A percentile compares a stretch with the other conserved stretches of the same genome.
These are phyloP conservation scores for Spatula versicolor DNA, from an alignment of 2,797 vertebrate genomes.

Conservation along the genomic window DNA sequence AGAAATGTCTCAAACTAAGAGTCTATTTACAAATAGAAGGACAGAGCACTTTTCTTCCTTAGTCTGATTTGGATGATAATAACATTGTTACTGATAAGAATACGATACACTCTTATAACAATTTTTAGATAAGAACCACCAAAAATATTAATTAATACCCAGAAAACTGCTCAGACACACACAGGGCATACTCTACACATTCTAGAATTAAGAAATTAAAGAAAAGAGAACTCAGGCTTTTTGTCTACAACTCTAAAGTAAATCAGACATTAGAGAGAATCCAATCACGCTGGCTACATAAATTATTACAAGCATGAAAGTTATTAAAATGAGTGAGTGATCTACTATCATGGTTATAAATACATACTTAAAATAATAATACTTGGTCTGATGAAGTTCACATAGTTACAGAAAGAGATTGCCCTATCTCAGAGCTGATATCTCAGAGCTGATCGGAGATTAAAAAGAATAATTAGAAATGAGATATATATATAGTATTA, in stretches of 20 bases:
- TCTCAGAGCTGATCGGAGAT: not conserved
- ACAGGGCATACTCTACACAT: not conserved
- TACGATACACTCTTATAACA: not conserved
- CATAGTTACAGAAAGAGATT: not conserved
- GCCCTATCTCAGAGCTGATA: not conserved
- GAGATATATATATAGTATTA: no score
- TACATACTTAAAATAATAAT: not conserved
- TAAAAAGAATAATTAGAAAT: not conserved
- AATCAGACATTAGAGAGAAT: not conserved
- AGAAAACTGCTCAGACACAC: not conserved
- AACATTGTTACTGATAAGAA: not conserved
- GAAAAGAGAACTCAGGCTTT: not conserved
- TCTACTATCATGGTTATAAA: not conserved
- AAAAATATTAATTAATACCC: not conserved
- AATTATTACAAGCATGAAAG: not conserved
- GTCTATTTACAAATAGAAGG: not conserved
- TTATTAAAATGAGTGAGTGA: not conserved
- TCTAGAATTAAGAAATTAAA: not conserved
- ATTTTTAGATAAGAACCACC: not conserved
- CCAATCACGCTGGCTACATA: not conserved
- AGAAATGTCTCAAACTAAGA: not conserved
- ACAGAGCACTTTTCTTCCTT: not conserved
- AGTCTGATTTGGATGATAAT: not conserved
- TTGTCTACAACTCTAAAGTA: not conserved
- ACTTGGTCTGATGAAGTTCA: not conserved